Conservation (phyloP, 2,113 vertebrate species). For the Ictalurus punctatus region DNA sequence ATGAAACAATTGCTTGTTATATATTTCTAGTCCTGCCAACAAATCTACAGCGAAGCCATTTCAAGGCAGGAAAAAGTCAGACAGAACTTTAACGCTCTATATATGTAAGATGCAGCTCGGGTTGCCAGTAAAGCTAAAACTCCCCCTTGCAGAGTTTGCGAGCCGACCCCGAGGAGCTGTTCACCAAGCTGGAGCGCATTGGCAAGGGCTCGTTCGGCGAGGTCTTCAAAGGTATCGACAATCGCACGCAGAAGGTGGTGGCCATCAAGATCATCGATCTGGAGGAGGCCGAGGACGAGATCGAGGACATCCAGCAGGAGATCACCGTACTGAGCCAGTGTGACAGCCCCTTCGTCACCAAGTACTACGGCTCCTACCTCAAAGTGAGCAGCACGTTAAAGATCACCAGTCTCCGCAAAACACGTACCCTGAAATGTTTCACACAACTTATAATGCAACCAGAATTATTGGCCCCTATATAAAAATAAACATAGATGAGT, state of each 20-base stretch:
- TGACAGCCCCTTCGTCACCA: constrained; percentile 96
- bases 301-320: constrained; percentile 98
- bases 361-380: constrained; percentile 97
- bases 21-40: background rate
- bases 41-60: background rate
- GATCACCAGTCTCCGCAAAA: background rate
- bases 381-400: constrained; percentile 78
- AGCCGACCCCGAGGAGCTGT: constrained; percentile 92
- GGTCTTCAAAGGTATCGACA: constrained; percentile 99
- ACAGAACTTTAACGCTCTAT: background rate
- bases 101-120: too few relatives aligned
- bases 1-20: background rate
- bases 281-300: constrained; percentile 98
- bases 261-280: constrained; percentile 99
- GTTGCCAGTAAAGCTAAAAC: background rate
- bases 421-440: background rate
- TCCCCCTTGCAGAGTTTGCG: constrained; percentile 77
- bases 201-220: constrained; percentile 98
- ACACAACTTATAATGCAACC: background rate
- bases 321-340: constrained; percentile 98
- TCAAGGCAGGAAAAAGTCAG: background rate
- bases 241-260: constrained; percentile 96
- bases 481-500: background rate
- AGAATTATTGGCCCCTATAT: background rate
- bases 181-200: constrained; percentile 95